phyloP scores from a whole-genome alignment of 2,797 vertebrate genomes.

The Sebastes paucispinis region DNA sequence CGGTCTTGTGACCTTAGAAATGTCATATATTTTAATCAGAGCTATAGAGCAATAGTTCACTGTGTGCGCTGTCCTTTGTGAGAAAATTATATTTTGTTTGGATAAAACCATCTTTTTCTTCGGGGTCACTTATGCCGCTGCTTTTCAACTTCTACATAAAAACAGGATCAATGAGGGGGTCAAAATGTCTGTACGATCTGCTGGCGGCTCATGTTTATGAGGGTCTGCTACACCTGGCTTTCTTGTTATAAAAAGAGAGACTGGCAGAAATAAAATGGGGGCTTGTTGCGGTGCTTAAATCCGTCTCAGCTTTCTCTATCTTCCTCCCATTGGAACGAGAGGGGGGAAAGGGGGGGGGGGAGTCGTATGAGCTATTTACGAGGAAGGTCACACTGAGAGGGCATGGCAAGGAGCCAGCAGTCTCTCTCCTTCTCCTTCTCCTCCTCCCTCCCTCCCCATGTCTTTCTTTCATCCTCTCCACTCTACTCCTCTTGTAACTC shows the following conservation, averaged over 20 bases:
- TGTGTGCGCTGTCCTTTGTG: not conserved
- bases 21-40: conserved; percentile 57
- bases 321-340: conserved; percentile 53
- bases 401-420: conserved; percentile 82
- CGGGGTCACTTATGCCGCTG: not conserved
- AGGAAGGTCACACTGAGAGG: conserved; percentile 87
- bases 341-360: not conserved
- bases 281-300: conserved; percentile 45
- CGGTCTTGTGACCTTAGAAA: conserved; percentile 66
- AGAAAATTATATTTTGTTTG: not conserved
- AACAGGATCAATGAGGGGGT: not conserved
- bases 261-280: conserved; percentile 50
- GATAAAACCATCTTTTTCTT: not conserved
- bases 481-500: conserved; percentile 7
- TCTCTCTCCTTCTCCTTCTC: conserved; percentile 64
- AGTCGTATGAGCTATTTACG: conserved; percentile 82
- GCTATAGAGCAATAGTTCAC: conserved; percentile 16
- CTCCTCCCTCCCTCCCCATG: conserved; percentile 20
- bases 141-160: conserved; percentile 1
- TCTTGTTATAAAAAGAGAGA: conserved; percentile 40
- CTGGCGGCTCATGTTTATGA: conserved; percentile 25
- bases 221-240: conserved; percentile 46
- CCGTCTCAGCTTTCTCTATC: conserved; percentile 59
- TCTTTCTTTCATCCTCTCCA: conserved; percentile 35
- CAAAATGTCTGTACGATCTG: not conserved